A percentile compares a stretch with the other conserved stretches of the same genome.
Evolutionary conservation across 2,797 vertebrate genomes (phyloP).

Genomic region (Bovichtus variegatus): DNA sequence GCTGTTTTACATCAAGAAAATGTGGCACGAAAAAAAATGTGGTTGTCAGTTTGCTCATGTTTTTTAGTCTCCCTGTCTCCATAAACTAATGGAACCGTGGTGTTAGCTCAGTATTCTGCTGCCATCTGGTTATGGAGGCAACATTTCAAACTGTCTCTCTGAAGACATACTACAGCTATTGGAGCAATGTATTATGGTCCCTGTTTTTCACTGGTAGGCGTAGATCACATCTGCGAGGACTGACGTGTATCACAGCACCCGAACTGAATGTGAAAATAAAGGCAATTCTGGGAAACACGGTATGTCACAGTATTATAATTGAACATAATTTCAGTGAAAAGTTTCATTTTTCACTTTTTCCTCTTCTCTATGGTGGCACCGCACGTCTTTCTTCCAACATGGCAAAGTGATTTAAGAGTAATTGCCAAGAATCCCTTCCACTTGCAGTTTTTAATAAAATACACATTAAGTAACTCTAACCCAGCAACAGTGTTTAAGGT

Average conservation of each 20-base stretch:
- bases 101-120: slow-evolving; percentile 24
- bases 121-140: slow-evolving; percentile 38
- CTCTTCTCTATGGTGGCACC: background rate
- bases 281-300: background rate
- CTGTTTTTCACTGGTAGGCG: slow-evolving; percentile 19
- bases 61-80: slow-evolving; percentile 23
- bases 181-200: slow-evolving; percentile 1
- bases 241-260: background rate
- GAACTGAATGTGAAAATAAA: background rate
- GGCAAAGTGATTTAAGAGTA: background rate
- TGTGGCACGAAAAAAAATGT: background rate
- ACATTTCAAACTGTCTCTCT: slow-evolving; percentile 31
- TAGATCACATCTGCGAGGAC: background rate
- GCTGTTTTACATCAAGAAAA: slow-evolving; percentile 41
- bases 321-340: background rate
- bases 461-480: background rate
- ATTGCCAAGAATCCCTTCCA: background rate
- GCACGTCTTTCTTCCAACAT: background rate
- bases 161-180: background rate
- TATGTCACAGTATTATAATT: background rate
- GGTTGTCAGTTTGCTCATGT: slow-evolving; percentile 18
- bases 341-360: too few relatives aligned
- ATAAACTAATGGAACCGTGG: slow-evolving; percentile 24
- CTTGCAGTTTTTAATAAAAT: background rate
- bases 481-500: background rate